phyloP scores from a whole-genome alignment of 2,888 invertebrate genomes.

The Stegana nigrithorax region DNA sequence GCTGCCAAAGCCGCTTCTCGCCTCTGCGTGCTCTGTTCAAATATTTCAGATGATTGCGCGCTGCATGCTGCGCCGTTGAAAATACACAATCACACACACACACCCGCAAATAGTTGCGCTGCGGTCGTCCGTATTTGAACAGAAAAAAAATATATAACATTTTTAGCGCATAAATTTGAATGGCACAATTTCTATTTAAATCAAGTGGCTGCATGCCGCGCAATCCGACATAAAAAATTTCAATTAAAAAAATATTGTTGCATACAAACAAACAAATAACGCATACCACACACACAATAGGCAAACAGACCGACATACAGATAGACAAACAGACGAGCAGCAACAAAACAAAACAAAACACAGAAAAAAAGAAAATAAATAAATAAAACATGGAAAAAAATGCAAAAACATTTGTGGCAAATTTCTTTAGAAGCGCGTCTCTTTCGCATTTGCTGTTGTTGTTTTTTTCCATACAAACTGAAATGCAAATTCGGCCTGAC shows the following conservation, averaged over 20 bases:
- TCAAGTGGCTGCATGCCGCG: neutral
- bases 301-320: neutral
- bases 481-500: conserved; percentile 12
- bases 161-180: neutral
- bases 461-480: neutral
- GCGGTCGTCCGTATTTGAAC: too few relatives aligned
- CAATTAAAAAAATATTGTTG: conserved; percentile 18
- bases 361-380: neutral
- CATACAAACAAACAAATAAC: conserved; percentile 7
- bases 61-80: too few relatives aligned
- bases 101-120: neutral
- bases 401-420: conserved; percentile 1
- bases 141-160: neutral
- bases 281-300: neutral
- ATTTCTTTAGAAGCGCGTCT: neutral
- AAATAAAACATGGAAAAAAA: neutral
- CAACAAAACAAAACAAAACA: neutral
- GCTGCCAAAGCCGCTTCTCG: neutral
- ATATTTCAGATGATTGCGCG: too few relatives aligned
- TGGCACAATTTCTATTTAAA: conserved; percentile 7
- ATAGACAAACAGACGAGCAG: neutral
- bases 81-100: too few relatives aligned
- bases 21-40: too few relatives aligned
- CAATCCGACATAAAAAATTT: neutral
- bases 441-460: neutral